phyloP scores from a whole-genome alignment of 2,888 invertebrate genomes.

The Ectemnius cavifrons region DNA sequence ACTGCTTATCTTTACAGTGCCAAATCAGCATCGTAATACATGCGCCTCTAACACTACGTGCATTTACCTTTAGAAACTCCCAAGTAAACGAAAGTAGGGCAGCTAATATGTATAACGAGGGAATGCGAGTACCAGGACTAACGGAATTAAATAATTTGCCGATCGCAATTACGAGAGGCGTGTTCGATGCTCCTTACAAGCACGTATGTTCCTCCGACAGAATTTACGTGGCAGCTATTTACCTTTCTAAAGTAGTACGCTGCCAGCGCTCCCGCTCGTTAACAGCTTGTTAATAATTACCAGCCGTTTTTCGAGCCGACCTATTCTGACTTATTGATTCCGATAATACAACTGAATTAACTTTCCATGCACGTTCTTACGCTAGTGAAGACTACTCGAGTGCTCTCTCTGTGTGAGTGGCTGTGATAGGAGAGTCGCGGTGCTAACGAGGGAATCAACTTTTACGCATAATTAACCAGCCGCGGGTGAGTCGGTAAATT shows the following conservation, averaged over 20 bases:
- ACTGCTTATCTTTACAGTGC: no score
- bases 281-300: constrained; percentile 25
- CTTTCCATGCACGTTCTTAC: neutral
- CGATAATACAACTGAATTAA: neutral
- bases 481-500: neutral
- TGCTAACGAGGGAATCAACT: constrained; percentile 3
- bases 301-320: constrained; percentile 7
- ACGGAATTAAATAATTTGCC: constrained; percentile 46
- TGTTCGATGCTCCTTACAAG: constrained; percentile 27
- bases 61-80: constrained; percentile 44
- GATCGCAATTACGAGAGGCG: constrained; percentile 30
- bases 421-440: neutral
- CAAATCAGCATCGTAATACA: constrained; percentile 32
- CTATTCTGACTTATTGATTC: constrained; percentile 17
- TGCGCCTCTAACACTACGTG: neutral
- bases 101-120: constrained; percentile 12
- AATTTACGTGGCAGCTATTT: constrained; percentile 35
- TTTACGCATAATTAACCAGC: constrained; percentile 7
- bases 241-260: constrained; percentile 18
- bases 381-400: neutral
- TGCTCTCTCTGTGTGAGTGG: neutral
- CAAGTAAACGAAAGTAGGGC: constrained; percentile 35
- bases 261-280: constrained; percentile 9
- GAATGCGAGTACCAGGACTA: constrained; percentile 14
- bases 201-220: constrained; percentile 9